phyloP scores from a whole-genome alignment of 2,888 invertebrate genomes.

The Clunio marinus region DNA sequence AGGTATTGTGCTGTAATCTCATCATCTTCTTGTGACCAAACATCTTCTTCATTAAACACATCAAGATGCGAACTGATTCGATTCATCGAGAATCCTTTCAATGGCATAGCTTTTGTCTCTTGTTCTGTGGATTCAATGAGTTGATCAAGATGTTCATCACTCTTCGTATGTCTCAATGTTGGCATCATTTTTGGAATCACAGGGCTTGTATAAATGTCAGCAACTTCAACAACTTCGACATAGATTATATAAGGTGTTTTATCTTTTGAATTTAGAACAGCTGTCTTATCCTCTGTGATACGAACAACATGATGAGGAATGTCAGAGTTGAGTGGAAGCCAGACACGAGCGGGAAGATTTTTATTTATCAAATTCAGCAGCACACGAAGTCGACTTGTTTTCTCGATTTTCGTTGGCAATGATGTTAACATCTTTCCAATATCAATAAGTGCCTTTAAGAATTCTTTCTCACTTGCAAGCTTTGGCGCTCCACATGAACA shows the following conservation, averaged over 20 bases:
- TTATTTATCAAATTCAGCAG: conserved; percentile 91
- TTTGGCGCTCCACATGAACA: conserved; percentile 79
- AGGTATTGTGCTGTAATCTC: conserved; percentile 77
- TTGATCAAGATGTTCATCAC: conserved; percentile 78
- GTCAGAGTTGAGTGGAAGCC: conserved; percentile 87
- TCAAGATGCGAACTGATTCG: conserved; percentile 44
- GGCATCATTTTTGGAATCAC: conserved; percentile 87
- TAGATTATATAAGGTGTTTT: conserved; percentile 95
- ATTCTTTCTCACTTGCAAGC: conserved; percentile 77
- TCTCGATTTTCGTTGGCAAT: conserved; percentile 82
- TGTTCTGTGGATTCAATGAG: conserved; percentile 46
- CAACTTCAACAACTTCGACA: conserved; percentile 89
- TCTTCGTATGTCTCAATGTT: conserved; percentile 83
- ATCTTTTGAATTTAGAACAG: conserved; percentile 93
- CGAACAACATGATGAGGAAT: conserved; percentile 89
- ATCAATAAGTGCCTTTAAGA: conserved; percentile 79
- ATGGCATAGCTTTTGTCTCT: conserved; percentile 44
- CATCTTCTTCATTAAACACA: conserved; percentile 54
- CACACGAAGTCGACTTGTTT: conserved; percentile 86
- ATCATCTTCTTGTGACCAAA: conserved; percentile 95
- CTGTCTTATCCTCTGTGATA: conserved; percentile 95
- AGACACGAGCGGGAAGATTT: conserved; percentile 95
- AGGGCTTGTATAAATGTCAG: conserved; percentile 75
- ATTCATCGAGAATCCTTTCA: conserved; percentile 45
- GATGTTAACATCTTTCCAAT: conserved; percentile 80